Conservation (phyloP, 1,140 invertebrate genomes). For the Asobara japonica region DNA sequence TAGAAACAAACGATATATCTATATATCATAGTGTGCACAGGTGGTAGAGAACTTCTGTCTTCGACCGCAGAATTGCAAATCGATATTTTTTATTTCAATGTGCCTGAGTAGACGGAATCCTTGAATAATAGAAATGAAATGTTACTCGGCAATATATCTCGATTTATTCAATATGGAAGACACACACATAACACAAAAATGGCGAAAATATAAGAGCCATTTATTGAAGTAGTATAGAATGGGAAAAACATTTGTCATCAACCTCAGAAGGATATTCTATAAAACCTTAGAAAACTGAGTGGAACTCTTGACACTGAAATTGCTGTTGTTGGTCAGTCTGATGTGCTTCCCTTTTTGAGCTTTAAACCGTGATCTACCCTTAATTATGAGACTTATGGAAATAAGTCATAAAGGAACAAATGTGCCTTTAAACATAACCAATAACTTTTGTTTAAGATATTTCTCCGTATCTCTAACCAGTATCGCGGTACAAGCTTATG, state of each 20-base stretch:
- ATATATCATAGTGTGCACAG: neutral
- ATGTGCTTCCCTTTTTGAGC: too few relatives aligned
- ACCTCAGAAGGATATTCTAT: neutral
- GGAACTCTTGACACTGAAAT: too few relatives aligned
- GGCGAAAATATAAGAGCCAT: neutral
- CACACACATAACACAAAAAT: neutral
- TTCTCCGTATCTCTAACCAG: too few relatives aligned
- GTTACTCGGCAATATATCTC: neutral
- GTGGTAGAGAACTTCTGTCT: neutral
- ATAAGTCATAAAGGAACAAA: too few relatives aligned
- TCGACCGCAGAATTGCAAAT: neutral
- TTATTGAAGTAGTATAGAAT: neutral
- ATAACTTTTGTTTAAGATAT: too few relatives aligned
- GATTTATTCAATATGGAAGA: neutral
- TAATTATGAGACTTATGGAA: too few relatives aligned
- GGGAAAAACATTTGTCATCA: neutral
- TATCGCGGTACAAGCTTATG: too few relatives aligned
- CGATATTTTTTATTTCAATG: constrained; percentile 6
- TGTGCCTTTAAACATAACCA: too few relatives aligned
- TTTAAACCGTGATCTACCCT: too few relatives aligned
- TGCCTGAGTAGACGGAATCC: neutral
- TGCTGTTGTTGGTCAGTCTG: too few relatives aligned
- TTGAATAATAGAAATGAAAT: too few relatives aligned
- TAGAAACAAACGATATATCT: neutral
- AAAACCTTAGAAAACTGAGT: too few relatives aligned